Percentiles rank a stretch among this genome's conserved stretches.
phyloP scores from a whole-genome alignment of 2,113 vertebrate species.

The Uria aalge region DNA sequence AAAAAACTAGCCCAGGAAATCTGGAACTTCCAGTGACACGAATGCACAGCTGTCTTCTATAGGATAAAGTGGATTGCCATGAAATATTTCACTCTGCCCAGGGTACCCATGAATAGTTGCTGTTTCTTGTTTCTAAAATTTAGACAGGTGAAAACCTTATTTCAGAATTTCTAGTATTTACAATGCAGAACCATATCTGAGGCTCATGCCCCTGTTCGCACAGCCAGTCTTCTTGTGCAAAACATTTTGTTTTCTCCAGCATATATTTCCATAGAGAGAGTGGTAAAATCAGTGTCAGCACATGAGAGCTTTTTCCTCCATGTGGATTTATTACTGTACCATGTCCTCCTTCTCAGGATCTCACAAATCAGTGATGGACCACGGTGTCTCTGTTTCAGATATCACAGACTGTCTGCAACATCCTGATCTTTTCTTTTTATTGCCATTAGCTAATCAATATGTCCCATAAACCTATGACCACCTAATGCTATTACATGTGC shows the following conservation, averaged over 20 bases:
- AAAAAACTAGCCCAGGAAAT: neutral
- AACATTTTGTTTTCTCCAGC: neutral
- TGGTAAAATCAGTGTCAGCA: neutral
- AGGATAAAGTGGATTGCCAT: neutral
- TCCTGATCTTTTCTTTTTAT: slow-evolving; percentile 1
- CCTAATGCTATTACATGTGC: neutral
- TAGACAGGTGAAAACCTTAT: neutral
- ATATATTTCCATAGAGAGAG: neutral
- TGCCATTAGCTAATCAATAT: slow-evolving; percentile 15
- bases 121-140: neutral
- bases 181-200: neutral
- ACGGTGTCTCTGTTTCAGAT: neutral
- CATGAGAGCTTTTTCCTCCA: neutral
- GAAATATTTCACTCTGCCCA: neutral
- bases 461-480: neutral
- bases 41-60: neutral
- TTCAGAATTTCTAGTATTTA: neutral
- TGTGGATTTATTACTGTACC: neutral
- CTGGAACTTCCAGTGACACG: neutral
- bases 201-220: neutral
- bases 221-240: neutral
- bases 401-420: neutral
- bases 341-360: neutral
- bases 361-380: neutral
- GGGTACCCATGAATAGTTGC: neutral